Evolutionary conservation across 2,797 vertebrate species (phyloP), one percentile per base, ranked within the genome.

Genomic region (Odontamblyopus lacepedii): DNA sequence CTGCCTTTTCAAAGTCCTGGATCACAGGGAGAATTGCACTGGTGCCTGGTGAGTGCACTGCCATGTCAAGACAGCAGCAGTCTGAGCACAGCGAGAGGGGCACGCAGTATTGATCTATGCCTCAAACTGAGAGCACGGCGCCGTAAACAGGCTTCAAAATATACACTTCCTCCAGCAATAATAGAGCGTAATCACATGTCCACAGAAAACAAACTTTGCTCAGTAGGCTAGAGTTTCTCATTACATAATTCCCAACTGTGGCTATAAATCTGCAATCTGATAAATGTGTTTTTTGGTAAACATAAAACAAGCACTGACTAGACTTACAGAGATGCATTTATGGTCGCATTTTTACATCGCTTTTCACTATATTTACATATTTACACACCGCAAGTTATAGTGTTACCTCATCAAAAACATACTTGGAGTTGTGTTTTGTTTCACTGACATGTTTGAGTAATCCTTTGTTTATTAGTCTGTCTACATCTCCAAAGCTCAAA

Each of bases 21-120:
- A 83, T 89, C 82, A 87, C 23, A 87, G 78, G 61, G 76, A 78
- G 79, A 78, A 87, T 87, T 85, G 83, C 80, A 72, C 71, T 81
- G 79, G 0, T 78, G 71, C 71, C 5, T 55, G 79, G 27, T 65
- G 81, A 81, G 73, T 81, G 84, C 77, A 77, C 61, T 41, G 2
- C 86, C 71, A 63, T 82, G 80, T 84, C 78, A 77, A 87, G 83
- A 82, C 50, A 78, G 79, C 81, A 67, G 67, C 67, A 69, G 70
- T 82, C 78, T 67, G 74, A 87, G 74, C 78, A 76, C 75, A 83
- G 85, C 79, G 80, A 61, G 81, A 91, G 81, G 80, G 84, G 77
- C 78, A 72, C 51, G 2, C 69, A 48, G 44, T 48, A 15, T 87
- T 85, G 86, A 90, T 87, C 76, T 72, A 78, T 59, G 72, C 70